Percentiles rank a stretch among this genome's conserved stretches.
Conservation (phyloP, 2,888 invertebrate species). For the Heliconius cydno region DNA sequence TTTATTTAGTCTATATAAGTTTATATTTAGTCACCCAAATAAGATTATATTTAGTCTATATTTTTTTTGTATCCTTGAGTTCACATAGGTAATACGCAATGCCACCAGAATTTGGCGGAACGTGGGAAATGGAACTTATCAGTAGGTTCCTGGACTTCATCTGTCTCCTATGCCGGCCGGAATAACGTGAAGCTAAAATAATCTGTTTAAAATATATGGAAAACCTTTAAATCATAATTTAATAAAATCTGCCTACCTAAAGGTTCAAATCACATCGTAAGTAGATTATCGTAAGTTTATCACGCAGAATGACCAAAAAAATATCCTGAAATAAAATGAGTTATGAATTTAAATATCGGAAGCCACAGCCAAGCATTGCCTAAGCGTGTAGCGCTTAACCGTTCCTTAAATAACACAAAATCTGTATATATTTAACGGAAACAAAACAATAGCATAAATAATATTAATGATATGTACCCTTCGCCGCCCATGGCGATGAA, state of each 20-base stretch:
- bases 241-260: not conserved
- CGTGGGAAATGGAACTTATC: no score
- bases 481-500: slow-evolving; percentile 61
- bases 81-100: no score
- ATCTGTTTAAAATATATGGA: no score
- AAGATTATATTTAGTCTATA: no score
- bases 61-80: no score
- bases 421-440: slow-evolving; percentile 34
- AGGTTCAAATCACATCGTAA: not conserved
- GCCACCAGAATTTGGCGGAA: no score
- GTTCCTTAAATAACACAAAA: slow-evolving; percentile 20
- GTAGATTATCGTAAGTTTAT: not conserved
- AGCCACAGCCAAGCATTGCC: not conserved
- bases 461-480: slow-evolving; percentile 78
- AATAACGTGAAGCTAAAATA: no score
- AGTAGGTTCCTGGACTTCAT: no score
- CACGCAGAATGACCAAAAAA: not conserved
- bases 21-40: no score
- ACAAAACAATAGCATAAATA: slow-evolving; percentile 58
- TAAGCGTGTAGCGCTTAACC: not conserved
- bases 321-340: not conserved
- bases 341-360: slow-evolving; percentile 19
- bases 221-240: no score
- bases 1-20: no score
- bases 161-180: no score